These are phyloP conservation scores for Brachystomella parvula DNA, from an alignment of 1,140 invertebrate genomes.

Conservation along the genomic window DNA sequence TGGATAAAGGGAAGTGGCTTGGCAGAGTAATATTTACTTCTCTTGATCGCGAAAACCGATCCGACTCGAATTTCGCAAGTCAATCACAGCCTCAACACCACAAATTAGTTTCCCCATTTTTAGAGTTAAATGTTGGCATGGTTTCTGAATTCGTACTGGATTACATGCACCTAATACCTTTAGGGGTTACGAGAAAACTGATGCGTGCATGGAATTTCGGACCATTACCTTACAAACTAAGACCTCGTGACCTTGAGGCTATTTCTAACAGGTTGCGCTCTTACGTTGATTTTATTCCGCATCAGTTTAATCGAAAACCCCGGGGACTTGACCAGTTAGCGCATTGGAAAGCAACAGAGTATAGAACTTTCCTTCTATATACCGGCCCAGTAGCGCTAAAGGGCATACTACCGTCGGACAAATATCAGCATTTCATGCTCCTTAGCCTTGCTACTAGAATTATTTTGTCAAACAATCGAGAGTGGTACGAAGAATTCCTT, in stretches of 20 bases:
- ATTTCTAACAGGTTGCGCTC: constrained; percentile 13
- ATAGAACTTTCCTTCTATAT: constrained; percentile 37
- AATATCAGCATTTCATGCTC: constrained; percentile 43
- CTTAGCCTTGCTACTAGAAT: no score
- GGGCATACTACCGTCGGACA: constrained; percentile 36
- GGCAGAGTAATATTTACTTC: not conserved
- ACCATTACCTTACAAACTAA: not conserved
- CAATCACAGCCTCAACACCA: not conserved
- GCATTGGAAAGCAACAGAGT: constrained; percentile 16
- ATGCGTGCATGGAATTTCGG: not conserved
- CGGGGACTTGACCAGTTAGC: not conserved
- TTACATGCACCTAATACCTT: constrained; percentile 3
- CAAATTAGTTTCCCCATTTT: constrained; percentile 7
- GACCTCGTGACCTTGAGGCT: not conserved
- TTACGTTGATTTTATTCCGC: not conserved
- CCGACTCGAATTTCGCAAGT: not conserved
- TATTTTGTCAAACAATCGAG: no score
- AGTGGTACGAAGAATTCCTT: not conserved
- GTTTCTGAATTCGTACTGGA: constrained; percentile 5
- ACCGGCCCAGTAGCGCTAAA: constrained; percentile 43
- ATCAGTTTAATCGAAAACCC: constrained; percentile 10
- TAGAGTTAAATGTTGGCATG: not conserved
- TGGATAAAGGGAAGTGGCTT: not conserved
- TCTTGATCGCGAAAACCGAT: not conserved
- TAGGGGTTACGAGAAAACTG: constrained; percentile 16